Base-by-base conservation (phyloP, 2,888 invertebrate genomes). In the Calameuta pallipes region DNA sequence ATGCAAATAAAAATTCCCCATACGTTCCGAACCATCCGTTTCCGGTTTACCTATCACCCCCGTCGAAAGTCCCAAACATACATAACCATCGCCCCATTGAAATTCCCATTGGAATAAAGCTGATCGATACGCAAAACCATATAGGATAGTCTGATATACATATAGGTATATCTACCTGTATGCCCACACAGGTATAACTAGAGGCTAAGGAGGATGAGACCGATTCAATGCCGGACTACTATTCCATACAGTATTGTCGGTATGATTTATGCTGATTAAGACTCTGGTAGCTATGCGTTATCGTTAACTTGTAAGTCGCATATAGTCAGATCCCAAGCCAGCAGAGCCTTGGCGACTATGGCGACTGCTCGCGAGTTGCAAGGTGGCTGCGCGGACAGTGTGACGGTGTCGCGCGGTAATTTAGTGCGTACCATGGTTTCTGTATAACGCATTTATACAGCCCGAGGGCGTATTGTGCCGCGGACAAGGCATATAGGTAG, bases 231-330 rank as follows among this genome's bases (percentile, higher is more conserved):
- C 33, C 71, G 31, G 71, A 71, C 71, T 71, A 30, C 71, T 34
- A 34, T 34, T 34, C 79, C 82, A 23, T 56, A 56, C 56, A 56
- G 86, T 85, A 87, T 87, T 87, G 87, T 89, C 86, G 89, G 84
- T 90, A 90, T 90, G 90, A 90, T 91, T 90, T 90, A 91, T 87
- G 89, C 89, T 91, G 90, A 91, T 91, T 90, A 91, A 91, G 90
- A 90, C 89, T 89, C 87, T 85, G 87, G 89, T 88, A 86, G 86
- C 85, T 86, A 86, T 87, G 87, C 87, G 89, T 88, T 90, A 90
- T 90, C 90, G 89, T 85, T 87, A 85, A 88, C 87, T 88, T 88
- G 87, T 90, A 90, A 89, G 87, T 88, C 87, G 87, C 85, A 87
- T 56, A 56, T 56, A 56, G 56, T 56, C 56, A 56, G 56, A 56